A percentile compares a stretch with the other conserved stretches of the same genome.
phyloP scores from a whole-genome alignment of 2,797 vertebrate genomes.

The Neoniphon sammara region DNA sequence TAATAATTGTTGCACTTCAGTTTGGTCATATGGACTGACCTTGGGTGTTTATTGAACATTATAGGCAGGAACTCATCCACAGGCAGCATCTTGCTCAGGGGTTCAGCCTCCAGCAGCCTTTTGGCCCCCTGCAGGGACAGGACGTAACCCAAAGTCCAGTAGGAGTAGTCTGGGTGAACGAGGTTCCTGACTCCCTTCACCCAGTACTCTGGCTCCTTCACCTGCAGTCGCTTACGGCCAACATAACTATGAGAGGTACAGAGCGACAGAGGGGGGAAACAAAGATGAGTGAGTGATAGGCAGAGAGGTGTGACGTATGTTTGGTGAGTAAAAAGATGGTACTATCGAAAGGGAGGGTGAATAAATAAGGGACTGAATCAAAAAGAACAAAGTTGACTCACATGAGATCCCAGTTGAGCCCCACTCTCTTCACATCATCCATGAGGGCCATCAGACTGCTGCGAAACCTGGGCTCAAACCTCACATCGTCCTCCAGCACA shows the following conservation, averaged over 20 bases:
- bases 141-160: conserved; percentile 80
- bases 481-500: conserved; percentile 89
- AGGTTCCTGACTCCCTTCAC: conserved; percentile 72
- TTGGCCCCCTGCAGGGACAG: conserved; percentile 69
- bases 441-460: conserved; percentile 84
- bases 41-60: conserved; percentile 81
- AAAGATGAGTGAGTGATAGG: background rate
- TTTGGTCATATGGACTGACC: conserved; percentile 59
- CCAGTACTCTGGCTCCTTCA: conserved; percentile 65
- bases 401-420: conserved; percentile 91
- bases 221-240: conserved; percentile 74
- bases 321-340: background rate
- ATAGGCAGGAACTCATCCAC: conserved; percentile 80
- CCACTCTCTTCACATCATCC: conserved; percentile 79
- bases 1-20: too few relatives aligned
- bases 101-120: conserved; percentile 71
- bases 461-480: conserved; percentile 88
- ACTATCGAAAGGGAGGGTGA: background rate
- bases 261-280: background rate
- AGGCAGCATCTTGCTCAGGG: conserved; percentile 76
- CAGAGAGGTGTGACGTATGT: background rate
- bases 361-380: background rate
- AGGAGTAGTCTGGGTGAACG: conserved; percentile 77
- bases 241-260: conserved; percentile 65
- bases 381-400: conserved; percentile 67